Base-by-base conservation (phyloP, 2,797 vertebrate species). In the Scolopax bukidnonensis region DNA sequence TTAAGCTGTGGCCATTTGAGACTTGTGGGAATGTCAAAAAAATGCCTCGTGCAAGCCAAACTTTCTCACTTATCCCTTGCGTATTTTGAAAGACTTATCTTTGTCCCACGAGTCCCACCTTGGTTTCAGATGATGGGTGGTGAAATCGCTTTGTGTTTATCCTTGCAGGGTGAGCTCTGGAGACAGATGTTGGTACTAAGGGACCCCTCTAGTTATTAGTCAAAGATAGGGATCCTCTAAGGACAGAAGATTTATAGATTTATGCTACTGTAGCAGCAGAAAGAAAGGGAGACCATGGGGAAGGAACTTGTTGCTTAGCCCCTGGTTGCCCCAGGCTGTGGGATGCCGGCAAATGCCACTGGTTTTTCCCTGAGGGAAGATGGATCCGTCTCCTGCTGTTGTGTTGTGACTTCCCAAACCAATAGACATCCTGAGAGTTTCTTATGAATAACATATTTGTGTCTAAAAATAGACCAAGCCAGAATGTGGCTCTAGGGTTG, bases 1-100 rank as follows among this genome's bases (percentile, higher is more conserved):
- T 94, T 77, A 83, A 96, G 50, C 73, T 85, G 84, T 82, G 93
- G 95, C 93, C 81, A 91, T 91, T 87, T 93, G 96, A 97, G 92
- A 97, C 83, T 48, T 63, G 89, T 80, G 95, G 61, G 94, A 96
- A 97, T 97, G 93, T 94, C 33, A 97, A 87, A 88, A 88, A 96
- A 97, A 94, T 93, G 90, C 73, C 50, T 94, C 17, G 13, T 24
- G 69, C 64, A 96, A 96, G 84, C 94, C 94, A 93, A 88, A 84
- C 48, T 59, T 95, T 77, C 88, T 95, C 69, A 87, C 45, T 96
- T 83, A 56, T 77, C 65, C 85, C 51, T 90, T 54, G 65, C 36
- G 36, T 89, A 80, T 88, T 95, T 96, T 88, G 69, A 84, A 71
- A 94, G 73, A 90, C 51, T 90, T 89, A 88, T 74, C 92, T 73